Conservation (phyloP, 92 coral and sea anemone genomes). For the Heteractis magnifica region DNA sequence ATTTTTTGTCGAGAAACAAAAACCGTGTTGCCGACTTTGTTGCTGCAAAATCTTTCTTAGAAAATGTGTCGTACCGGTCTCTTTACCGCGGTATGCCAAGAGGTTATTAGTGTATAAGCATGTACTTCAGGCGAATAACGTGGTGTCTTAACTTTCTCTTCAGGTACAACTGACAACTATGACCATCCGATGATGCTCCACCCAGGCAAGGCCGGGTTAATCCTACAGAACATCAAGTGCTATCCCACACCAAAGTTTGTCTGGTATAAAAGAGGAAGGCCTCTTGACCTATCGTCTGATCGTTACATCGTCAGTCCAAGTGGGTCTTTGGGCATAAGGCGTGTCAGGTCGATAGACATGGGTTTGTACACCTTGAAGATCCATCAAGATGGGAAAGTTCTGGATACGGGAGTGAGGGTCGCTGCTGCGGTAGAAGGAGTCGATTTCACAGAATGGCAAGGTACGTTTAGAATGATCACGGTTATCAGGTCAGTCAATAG, state of each 20-base stretch:
- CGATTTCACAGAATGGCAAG: constrained; percentile 51
- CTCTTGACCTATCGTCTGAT: constrained; percentile 29
- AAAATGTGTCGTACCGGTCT: no score
- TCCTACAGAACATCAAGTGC: constrained; percentile 26
- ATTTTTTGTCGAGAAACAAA: no score
- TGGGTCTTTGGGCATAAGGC: constrained; percentile 44
- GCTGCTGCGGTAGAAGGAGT: constrained; percentile 49
- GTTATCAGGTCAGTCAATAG: background rate
- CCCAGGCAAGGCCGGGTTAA: constrained; percentile 34
- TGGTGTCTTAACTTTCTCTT: background rate
- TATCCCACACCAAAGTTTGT: constrained; percentile 33
- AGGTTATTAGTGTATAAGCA: no score
- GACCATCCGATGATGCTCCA: constrained; percentile 37
- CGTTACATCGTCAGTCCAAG: constrained; percentile 48
- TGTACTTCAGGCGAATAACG: no score
- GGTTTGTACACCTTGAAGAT: constrained; percentile 38
- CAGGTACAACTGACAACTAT: constrained; percentile 20
- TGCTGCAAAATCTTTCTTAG: no score
- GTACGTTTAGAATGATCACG: constrained; percentile 1
- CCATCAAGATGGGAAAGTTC: constrained; percentile 1
- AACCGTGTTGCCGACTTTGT: no score
- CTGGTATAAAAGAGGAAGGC: constrained; percentile 46
- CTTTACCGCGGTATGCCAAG: no score
- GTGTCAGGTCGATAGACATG: constrained; percentile 39
- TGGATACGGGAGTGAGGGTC: constrained; percentile 35